A percentile compares a stretch with the other conserved stretches of the same genome.
Evolutionary conservation across 2,888 invertebrate genomes (phyloP).

Genomic region (Idaea aversata): DNA sequence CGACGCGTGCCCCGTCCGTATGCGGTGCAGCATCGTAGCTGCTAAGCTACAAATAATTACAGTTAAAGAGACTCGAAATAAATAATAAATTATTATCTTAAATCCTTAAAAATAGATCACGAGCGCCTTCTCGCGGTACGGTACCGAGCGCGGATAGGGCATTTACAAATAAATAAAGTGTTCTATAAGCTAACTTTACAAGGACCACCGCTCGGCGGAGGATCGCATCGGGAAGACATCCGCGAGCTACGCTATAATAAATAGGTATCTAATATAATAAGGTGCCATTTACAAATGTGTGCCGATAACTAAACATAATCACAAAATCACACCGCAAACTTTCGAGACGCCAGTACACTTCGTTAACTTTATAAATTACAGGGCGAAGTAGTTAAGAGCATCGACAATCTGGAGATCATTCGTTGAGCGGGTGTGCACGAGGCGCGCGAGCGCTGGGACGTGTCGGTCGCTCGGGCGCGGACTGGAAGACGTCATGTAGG

Average conservation of each 20-base stretch:
- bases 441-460: constrained; percentile 58
- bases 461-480: constrained; percentile 66
- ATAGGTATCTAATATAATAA: constrained; percentile 74
- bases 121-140: constrained; percentile 80
- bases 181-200: constrained; percentile 80
- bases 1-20: constrained; percentile 72
- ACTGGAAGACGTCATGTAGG: constrained; percentile 77
- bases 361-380: constrained; percentile 71
- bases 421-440: constrained; percentile 75
- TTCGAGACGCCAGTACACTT: constrained; percentile 78
- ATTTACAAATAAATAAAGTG: constrained; percentile 78
- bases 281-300: constrained; percentile 79
- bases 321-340: constrained; percentile 78
- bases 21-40: constrained; percentile 76
- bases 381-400: constrained; percentile 70
- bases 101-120: constrained; percentile 80
- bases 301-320: constrained; percentile 73
- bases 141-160: constrained; percentile 77
- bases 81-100: constrained; percentile 81
- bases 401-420: constrained; percentile 79
- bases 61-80: constrained; percentile 80
- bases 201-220: constrained; percentile 79
- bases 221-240: constrained; percentile 78
- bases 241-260: constrained; percentile 76
- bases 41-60: constrained; percentile 69